Percentiles rank a stretch among this genome's conserved stretches.
Conservation (phyloP, 2,888 invertebrate species). For the Seira ritae region DNA sequence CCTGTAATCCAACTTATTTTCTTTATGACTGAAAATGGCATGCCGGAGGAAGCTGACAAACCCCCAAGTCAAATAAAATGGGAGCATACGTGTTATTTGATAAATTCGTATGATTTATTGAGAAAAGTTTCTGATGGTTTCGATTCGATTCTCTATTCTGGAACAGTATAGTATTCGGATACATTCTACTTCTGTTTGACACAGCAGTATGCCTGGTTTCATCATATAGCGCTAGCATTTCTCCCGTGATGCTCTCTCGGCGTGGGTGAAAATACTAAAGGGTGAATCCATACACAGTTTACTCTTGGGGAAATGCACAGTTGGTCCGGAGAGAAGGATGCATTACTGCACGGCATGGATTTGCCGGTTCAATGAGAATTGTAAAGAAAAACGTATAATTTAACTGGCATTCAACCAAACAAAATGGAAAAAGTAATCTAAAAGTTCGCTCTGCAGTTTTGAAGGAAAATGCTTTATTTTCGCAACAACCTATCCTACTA, state of each 20-base stretch:
- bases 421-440: slow-evolving; percentile 1
- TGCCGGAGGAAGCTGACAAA: not conserved
- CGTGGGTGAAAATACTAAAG: too few relatives aligned
- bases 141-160: not conserved
- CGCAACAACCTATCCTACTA: too few relatives aligned
- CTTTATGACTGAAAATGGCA: slow-evolving; percentile 1
- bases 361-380: too few relatives aligned
- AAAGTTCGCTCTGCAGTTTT: too few relatives aligned
- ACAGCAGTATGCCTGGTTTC: too few relatives aligned
- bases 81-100: not conserved
- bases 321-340: too few relatives aligned
- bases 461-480: too few relatives aligned
- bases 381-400: not conserved
- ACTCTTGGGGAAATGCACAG: too few relatives aligned
- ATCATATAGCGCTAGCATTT: too few relatives aligned
- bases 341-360: too few relatives aligned
- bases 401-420: slow-evolving; percentile 9
- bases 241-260: too few relatives aligned
- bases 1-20: not conserved
- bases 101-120: slow-evolving; percentile 3
- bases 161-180: not conserved
- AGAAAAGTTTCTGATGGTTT: not conserved
- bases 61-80: slow-evolving; percentile 1
- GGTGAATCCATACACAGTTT: too few relatives aligned
- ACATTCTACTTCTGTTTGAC: not conserved